phyloP scores from a whole-genome alignment of 2,888 invertebrate species.

The Orchestes rusci region DNA sequence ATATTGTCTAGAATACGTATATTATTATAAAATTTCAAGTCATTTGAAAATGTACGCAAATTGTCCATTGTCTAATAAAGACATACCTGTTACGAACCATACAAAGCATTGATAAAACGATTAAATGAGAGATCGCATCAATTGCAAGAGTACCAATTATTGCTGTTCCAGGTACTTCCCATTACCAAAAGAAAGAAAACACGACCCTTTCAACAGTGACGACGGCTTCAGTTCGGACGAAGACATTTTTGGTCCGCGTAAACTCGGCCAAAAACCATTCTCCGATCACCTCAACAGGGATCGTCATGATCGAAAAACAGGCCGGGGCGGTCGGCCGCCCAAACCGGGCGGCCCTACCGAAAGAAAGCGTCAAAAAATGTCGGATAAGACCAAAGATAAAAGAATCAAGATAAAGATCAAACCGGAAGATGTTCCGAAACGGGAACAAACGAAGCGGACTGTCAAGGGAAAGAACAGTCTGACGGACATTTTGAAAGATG shows the following conservation, averaged over 20 bases:
- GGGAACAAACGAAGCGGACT: slow-evolving; percentile 57
- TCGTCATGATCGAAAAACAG: slow-evolving; percentile 4
- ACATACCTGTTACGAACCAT: no score
- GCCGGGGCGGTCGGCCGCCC: slow-evolving; percentile 37
- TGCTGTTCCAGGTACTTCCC: slow-evolving; percentile 53
- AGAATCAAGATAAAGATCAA: slow-evolving; percentile 32
- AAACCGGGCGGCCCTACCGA: slow-evolving; percentile 44
- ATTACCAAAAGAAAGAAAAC: slow-evolving; percentile 63
- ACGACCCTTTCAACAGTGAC: slow-evolving; percentile 59
- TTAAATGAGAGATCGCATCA: no score
- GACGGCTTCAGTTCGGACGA: slow-evolving; percentile 56
- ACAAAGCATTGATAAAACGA: no score
- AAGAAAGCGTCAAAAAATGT: slow-evolving; percentile 28
- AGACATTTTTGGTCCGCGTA: slow-evolving; percentile 40
- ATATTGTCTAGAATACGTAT: no score
- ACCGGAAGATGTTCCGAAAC: slow-evolving; percentile 49
- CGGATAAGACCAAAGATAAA: slow-evolving; percentile 23
- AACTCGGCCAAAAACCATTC: slow-evolving; percentile 31
- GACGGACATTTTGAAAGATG: slow-evolving; percentile 46
- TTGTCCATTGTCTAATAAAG: no score
- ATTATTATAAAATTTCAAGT: no score
- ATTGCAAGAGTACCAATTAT: no score
- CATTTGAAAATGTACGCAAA: no score
- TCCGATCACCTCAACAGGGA: neutral
- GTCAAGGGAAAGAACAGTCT: slow-evolving; percentile 57